Base-by-base conservation (phyloP, 2,113 vertebrate species). In the Cephalopterus ornatus region DNA sequence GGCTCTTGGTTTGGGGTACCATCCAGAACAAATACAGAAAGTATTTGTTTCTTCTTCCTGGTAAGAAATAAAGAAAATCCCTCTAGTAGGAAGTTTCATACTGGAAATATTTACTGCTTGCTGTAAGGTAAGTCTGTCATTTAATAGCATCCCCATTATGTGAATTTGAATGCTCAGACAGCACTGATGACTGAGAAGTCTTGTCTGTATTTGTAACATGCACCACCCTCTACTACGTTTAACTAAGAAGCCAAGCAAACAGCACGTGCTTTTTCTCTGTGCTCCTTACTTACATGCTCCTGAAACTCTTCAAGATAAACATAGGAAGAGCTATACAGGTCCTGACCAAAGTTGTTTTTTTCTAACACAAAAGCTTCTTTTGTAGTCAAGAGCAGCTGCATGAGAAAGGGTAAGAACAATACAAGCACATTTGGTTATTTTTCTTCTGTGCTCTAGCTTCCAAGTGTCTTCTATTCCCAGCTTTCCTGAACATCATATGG, bases 371-470 rank as follows among this genome's bases (percentile, higher is more conserved):
- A 78, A 79, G 33, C 16, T 20, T 78, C 35, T 91, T 80, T 53
- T 92, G 37, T 79, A 72, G 77, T 75, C 56, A 72, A 72, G 88
- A 80, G 88, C 71, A 94, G 90, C 53, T 95, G 81, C 12, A 12
- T 73, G 58, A 85, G 85, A 78, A 93, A 96, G 80, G 37, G 27
- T 42, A 85, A 89, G 74, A 94, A 95, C 58, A 93, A 62, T 94
- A 30, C 28, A 49, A 70, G n/a, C 13, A 49, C 28, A 23, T 76
- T 65, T 79, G 62, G 46, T 82, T 68, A 28, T 86, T 80, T 95
- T 89, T 84, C 61, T 78, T 91, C 44, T 91, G 35, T 83, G 14
- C 77, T 91, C 66, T 67, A 53, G 39, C 41, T 95, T 95, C 62
- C 63, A 41, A 73, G 59, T 83, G 71, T 93, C 82, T 75, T 90